Conservation (phyloP, 2,888 invertebrate genomes). For the Mimas tiliae region DNA sequence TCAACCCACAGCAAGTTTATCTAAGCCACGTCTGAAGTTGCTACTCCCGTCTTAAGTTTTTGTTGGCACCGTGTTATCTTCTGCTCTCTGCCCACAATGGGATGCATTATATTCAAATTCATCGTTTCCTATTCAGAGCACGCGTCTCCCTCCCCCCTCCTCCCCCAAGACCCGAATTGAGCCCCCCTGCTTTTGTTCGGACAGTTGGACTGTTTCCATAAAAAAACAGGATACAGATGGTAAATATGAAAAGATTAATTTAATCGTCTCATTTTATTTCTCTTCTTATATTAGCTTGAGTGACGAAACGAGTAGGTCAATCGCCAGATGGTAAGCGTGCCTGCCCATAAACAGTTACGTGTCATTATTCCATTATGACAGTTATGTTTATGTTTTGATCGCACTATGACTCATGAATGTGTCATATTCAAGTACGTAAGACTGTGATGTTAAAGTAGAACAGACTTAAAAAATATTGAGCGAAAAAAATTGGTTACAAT, state of each 20-base stretch:
- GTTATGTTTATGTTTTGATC: too few relatives aligned
- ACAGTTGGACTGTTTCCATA: slow-evolving; percentile 17
- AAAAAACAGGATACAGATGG: not conserved
- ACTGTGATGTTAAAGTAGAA: too few relatives aligned
- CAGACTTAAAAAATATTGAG: too few relatives aligned
- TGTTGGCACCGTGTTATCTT: slow-evolving; percentile 15
- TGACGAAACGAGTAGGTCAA: too few relatives aligned
- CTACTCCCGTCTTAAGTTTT: slow-evolving; percentile 11
- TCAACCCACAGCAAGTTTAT: not conserved
- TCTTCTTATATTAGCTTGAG: too few relatives aligned
- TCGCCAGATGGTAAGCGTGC: too few relatives aligned
- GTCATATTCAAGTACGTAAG: too few relatives aligned
- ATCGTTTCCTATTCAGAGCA: slow-evolving; percentile 25
- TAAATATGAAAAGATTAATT: not conserved
- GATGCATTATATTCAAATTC: slow-evolving; percentile 25
- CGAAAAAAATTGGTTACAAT: too few relatives aligned
- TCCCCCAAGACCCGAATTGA: not conserved
- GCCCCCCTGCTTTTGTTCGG: slow-evolving; percentile 21
- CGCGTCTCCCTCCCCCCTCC: slow-evolving; percentile 3
- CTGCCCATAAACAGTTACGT: too few relatives aligned
- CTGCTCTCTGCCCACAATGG: slow-evolving; percentile 13
- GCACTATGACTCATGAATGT: too few relatives aligned
- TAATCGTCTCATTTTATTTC: too few relatives aligned
- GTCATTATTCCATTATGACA: too few relatives aligned
- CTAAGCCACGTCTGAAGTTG: not conserved